Conservation (phyloP, 1,140 invertebrate genomes). For the Polyergus mexicanus region DNA sequence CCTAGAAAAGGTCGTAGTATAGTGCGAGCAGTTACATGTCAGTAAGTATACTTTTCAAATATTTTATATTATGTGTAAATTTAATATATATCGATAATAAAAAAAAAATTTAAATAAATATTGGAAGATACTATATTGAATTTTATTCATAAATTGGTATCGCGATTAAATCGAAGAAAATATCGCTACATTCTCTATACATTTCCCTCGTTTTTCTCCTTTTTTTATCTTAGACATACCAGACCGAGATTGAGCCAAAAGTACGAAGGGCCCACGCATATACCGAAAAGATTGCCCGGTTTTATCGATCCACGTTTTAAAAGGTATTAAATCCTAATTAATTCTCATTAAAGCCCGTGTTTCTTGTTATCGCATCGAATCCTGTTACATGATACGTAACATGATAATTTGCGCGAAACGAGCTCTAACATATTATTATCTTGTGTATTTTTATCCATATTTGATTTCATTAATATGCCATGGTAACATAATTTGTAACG, state of each 20-base stretch:
- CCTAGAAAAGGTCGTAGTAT: slow-evolving; percentile 76
- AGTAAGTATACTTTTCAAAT: slow-evolving; percentile 67
- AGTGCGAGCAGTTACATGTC: slow-evolving; percentile 65
- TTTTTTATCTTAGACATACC: slow-evolving; percentile 41
- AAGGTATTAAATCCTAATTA: slow-evolving; percentile 62
- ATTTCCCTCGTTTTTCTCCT: neutral
- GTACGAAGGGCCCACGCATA: slow-evolving; percentile 38
- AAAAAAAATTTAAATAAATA: no score
- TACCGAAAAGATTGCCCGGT: slow-evolving; percentile 69
- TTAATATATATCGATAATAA: no score
- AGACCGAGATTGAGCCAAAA: slow-evolving; percentile 47
- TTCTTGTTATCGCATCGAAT: neutral
- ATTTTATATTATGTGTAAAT: neutral
- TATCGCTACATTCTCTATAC: neutral
- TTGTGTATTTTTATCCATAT: slow-evolving; percentile 3
- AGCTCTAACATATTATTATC: neutral
- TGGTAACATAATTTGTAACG: slow-evolving; percentile 6
- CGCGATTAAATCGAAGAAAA: neutral
- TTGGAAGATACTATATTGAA: neutral
- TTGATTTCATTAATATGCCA: neutral
- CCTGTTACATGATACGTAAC: neutral
- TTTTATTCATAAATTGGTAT: neutral
- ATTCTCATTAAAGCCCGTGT: neutral
- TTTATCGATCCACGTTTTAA: slow-evolving; percentile 78
- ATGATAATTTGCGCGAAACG: neutral